Evolutionary conservation across 2,113 vertebrate species (phyloP).

Genomic region (Sterrhoptilus dennistouni): DNA sequence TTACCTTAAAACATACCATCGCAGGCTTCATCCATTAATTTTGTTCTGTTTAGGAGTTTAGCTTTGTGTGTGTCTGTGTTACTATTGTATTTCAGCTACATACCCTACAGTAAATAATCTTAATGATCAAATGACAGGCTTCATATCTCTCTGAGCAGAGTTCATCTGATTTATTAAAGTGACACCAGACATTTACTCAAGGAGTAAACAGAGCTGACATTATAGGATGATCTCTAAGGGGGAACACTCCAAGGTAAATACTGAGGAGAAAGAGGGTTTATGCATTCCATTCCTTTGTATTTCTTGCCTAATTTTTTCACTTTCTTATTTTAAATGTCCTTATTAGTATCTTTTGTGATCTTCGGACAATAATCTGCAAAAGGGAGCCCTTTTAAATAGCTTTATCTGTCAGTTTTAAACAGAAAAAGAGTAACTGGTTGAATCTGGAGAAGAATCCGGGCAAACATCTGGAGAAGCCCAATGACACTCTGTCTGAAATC

Average conservation of each 20-base stretch:
- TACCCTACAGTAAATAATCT: constrained; percentile 56
- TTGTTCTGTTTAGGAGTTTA: not conserved
- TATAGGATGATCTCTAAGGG: constrained; percentile 40
- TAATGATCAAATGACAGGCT: constrained; percentile 68
- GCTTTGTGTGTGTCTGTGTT: not conserved
- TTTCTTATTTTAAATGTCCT: not conserved
- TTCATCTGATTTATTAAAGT: constrained; percentile 70
- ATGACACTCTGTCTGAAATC: not conserved
- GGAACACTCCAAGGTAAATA: constrained; percentile 33
- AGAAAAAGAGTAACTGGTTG: not conserved
- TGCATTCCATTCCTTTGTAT: not conserved
- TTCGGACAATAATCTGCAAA: not conserved
- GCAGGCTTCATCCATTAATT: constrained; percentile 19
- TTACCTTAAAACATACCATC: not conserved
- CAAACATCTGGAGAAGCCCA: not conserved
- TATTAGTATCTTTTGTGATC: not conserved
- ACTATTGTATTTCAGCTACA: constrained; percentile 34
- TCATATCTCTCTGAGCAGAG: constrained; percentile 53
- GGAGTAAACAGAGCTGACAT: constrained; percentile 68
- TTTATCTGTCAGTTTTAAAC: not conserved
- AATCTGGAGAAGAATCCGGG: not conserved
- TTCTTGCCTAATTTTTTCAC: constrained; percentile 1
- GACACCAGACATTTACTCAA: constrained; percentile 72
- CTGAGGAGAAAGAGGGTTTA: not conserved
- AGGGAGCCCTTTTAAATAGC: not conserved